Evolutionary conservation across 2,113 vertebrate species (phyloP), one percentile per base, ranked within the genome.

Genomic region (Lagopus muta): DNA sequence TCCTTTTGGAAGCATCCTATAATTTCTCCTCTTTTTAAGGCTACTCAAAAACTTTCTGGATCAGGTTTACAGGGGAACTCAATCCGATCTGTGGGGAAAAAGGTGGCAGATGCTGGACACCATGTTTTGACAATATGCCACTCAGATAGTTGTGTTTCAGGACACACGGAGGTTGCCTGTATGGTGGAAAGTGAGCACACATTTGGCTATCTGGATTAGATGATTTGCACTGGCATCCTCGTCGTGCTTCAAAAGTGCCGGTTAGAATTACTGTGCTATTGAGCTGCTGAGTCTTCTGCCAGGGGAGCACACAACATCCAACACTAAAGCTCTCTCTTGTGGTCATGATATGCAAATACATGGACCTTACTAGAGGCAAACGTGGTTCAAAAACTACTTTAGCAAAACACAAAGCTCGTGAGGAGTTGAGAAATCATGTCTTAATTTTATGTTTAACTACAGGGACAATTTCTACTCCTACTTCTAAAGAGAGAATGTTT

Each of bases 301-400:
- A 4, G 4, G 5, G 62, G 57, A 9, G 30, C 2, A 27, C 36
- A 17, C 3, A 11, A 60, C 86, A 61, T 22, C 82, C 77, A 86
- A 13, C 94, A 21, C 96, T 90, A 86, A 97, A 85, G 97, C 97
- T 97, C 97, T 95, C 96, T 97, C 97, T 92, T 90, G 97, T 95
- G 98, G 97, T 94, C 47, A 30, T 54, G 70, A 21, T 20, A 4
- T 28, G 74, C 88, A 96, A 96, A 80, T 86, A 62, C 97, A 95
- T 10, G 27, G 22, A 22, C 75, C 47, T 45, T 34, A 6, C 20
- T 14, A 7, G 45, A 57, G 70, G 65, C 15, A 79, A 94, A 78
- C 11, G 38, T 74, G 32, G 61, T 54, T 92, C 95, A 80, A 75
- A 48, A 82, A 55, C 67, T 47, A 4, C n/a, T 72, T 72, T 57